Percentiles rank a stretch among this genome's conserved stretches.
phyloP scores from a whole-genome alignment of 2,113 vertebrate species.

The Beaufortia kweichowensis region DNA sequence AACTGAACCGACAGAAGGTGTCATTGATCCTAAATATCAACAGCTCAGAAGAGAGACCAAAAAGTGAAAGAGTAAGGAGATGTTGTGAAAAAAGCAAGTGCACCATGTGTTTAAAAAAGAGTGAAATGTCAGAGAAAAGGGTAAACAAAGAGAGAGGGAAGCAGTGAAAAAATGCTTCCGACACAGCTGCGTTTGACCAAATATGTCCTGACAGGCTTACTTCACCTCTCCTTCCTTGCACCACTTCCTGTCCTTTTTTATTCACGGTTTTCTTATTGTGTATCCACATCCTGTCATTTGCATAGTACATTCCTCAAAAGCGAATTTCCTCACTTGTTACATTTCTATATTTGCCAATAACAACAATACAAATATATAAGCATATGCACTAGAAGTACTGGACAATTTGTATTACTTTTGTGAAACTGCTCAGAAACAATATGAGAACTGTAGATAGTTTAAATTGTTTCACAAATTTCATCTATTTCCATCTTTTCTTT shows the following conservation, averaged over 20 bases:
- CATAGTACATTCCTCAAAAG: constrained; percentile 23
- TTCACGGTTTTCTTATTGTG: constrained; percentile 6
- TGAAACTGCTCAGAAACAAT: too few relatives aligned
- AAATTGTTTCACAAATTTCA: too few relatives aligned
- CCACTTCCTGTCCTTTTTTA: neutral
- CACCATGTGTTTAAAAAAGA: constrained; percentile 40
- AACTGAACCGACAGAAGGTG: neutral
- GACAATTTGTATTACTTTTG: too few relatives aligned
- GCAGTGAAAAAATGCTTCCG: constrained; percentile 44
- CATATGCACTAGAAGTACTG: too few relatives aligned
- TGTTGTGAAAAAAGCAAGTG: neutral
- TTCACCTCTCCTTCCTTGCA: neutral
- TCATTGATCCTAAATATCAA: constrained; percentile 44
- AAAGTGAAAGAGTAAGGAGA: constrained; percentile 19
- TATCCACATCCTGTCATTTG: constrained; percentile 27
- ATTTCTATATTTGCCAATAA: too few relatives aligned
- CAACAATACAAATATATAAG: too few relatives aligned
- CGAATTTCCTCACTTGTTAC: too few relatives aligned
- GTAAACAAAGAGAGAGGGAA: constrained; percentile 49
- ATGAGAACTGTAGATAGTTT: too few relatives aligned
- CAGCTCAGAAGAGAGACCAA: constrained; percentile 20
- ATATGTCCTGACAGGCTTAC: constrained; percentile 34
- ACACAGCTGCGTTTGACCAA: constrained; percentile 39
- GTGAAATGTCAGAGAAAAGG: constrained; percentile 38
- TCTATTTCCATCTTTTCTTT: too few relatives aligned